These are phyloP conservation scores for Acheta domesticus DNA, from an alignment of 2,888 invertebrate species.

Conservation along the genomic window DNA sequence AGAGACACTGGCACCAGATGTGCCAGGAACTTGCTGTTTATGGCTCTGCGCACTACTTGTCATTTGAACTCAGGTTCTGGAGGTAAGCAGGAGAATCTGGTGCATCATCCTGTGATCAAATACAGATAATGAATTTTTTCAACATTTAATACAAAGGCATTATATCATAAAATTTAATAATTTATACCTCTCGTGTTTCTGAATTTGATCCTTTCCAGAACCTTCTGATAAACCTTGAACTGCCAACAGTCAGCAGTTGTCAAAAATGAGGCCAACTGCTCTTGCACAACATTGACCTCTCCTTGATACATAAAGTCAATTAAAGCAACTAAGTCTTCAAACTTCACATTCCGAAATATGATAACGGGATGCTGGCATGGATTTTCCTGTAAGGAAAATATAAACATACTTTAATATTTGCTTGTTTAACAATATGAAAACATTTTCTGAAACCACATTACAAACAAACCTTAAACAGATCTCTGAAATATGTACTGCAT, in stretches of 20 bases:
- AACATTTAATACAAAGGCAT: not conserved
- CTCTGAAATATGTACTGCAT: slow-evolving; percentile 74
- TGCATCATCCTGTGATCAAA: slow-evolving; percentile 28
- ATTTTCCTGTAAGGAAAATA: slow-evolving; percentile 61
- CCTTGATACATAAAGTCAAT: slow-evolving; percentile 80
- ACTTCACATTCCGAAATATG: slow-evolving; percentile 75
- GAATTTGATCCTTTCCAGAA: slow-evolving; percentile 44
- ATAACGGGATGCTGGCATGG: slow-evolving; percentile 78
- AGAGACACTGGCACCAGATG: slow-evolving; percentile 25
- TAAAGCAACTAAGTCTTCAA: slow-evolving; percentile 71
- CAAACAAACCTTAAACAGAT: slow-evolving; percentile 49
- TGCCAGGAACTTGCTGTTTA: slow-evolving; percentile 3
- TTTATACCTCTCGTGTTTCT: not conserved
- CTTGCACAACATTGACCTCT: slow-evolving; percentile 77
- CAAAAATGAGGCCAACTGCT: slow-evolving; percentile 72
- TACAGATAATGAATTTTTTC: not conserved
- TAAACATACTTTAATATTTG: not conserved
- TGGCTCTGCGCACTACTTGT: slow-evolving; percentile 25
- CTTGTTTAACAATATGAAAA: not conserved
- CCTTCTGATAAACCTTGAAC: slow-evolving; percentile 71
- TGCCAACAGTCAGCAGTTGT: slow-evolving; percentile 73
- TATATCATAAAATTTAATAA: not conserved
- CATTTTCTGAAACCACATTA: not conserved
- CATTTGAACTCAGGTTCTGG: slow-evolving; percentile 31
- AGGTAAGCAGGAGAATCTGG: slow-evolving; percentile 29